These are phyloP conservation scores for Drosophila tropicalis DNA, from an alignment of 1,140 invertebrate genomes.

Conservation along the genomic window DNA sequence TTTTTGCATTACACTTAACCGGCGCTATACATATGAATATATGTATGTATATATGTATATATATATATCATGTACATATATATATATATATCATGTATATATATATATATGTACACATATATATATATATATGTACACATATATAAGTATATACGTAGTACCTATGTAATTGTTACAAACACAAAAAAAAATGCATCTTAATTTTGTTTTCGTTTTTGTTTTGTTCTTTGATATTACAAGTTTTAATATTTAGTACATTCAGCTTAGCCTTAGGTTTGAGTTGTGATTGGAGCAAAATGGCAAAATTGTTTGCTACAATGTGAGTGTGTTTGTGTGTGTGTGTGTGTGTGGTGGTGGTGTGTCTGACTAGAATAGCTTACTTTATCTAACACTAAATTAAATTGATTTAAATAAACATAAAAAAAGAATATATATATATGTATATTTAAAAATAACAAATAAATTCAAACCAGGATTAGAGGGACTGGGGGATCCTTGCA, in stretches of 20 bases:
- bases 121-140: conserved; percentile 22
- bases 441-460: conserved; percentile 53
- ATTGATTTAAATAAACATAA: conserved; percentile 40
- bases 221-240: conserved; percentile 65
- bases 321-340: conserved; percentile 43
- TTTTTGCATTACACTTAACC: conserved; percentile 49
- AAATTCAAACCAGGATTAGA: conserved; percentile 32
- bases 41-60: conserved; percentile 22
- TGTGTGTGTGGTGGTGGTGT: conserved; percentile 34
- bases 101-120: too few species aligned
- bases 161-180: conserved; percentile 39
- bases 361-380: conserved; percentile 54
- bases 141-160: conserved; percentile 47
- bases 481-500: background rate
- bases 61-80: conserved; percentile 27
- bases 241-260: conserved; percentile 58
- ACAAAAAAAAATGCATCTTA: conserved; percentile 39
- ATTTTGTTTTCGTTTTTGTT: conserved; percentile 11
- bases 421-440: conserved; percentile 41
- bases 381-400: conserved; percentile 56
- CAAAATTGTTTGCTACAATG: conserved; percentile 65
- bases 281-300: conserved; percentile 51
- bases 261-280: conserved; percentile 67
- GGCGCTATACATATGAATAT: conserved; percentile 29
- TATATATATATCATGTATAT: conserved; percentile 32